These are phyloP conservation scores for Hydrotaea cyrtoneurina DNA, from an alignment of 2,888 invertebrate species.

Conservation along the genomic window DNA sequence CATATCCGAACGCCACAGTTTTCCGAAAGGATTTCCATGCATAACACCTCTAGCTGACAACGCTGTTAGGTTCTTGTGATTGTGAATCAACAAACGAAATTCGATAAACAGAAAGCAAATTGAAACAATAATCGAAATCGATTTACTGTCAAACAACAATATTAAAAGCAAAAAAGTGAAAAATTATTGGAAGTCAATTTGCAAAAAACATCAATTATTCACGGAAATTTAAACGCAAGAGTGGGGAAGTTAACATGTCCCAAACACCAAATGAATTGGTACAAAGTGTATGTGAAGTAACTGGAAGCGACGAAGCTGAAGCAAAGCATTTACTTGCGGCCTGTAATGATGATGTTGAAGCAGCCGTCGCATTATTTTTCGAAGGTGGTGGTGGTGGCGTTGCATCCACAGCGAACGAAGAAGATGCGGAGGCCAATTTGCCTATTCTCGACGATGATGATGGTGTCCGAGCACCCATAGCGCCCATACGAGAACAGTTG, in stretches of 20 bases:
- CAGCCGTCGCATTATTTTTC: slow-evolving; percentile 77
- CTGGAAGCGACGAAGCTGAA: slow-evolving; percentile 75
- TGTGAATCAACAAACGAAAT: too few relatives aligned
- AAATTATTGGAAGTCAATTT: slow-evolving; percentile 45
- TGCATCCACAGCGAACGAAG: slow-evolving; percentile 52
- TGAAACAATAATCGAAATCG: too few relatives aligned
- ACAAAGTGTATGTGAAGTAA: slow-evolving; percentile 77
- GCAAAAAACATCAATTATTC: neutral
- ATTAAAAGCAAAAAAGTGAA: slow-evolving; percentile 43
- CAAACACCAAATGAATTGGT: slow-evolving; percentile 71
- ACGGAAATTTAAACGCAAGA: neutral
- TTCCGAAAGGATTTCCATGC: too few relatives aligned
- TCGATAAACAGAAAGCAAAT: too few relatives aligned
- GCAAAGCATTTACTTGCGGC: slow-evolving; percentile 76
- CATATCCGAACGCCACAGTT: too few relatives aligned
- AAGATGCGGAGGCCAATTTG: slow-evolving; percentile 60
- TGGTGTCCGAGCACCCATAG: slow-evolving; percentile 79
- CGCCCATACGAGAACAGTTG: slow-evolving; percentile 79
- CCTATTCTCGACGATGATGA: slow-evolving; percentile 71
- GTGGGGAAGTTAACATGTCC: slow-evolving; percentile 59
- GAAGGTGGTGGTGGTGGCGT: slow-evolving; percentile 72
- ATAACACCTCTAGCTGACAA: too few relatives aligned
- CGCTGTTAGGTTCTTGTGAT: too few relatives aligned
- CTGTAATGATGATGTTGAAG: slow-evolving; percentile 78
- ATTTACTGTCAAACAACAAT: slow-evolving; percentile 52